phyloP scores from a whole-genome alignment of 1,140 invertebrate species.

The Copidosoma floridanum region DNA sequence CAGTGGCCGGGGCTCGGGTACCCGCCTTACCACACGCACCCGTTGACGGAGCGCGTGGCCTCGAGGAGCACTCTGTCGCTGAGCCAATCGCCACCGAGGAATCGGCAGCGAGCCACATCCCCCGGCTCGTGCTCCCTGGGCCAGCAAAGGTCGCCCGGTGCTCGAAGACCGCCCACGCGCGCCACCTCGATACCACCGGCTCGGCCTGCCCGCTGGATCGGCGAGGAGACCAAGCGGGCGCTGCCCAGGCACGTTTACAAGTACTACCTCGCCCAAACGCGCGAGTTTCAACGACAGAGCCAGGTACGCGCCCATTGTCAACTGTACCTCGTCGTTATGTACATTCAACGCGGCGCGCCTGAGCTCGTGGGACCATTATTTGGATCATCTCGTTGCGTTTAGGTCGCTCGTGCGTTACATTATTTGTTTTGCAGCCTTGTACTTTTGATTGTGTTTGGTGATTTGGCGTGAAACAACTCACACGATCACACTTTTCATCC shows the following conservation, averaged over 20 bases:
- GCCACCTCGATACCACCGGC: conserved; percentile 45
- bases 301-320: conserved; percentile 52
- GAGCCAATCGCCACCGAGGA: conserved; percentile 41
- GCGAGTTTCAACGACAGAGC: conserved; percentile 57
- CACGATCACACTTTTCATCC: too few relatives aligned
- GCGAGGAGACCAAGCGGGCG: conserved; percentile 64
- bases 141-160: conserved; percentile 36
- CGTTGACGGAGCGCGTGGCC: conserved; percentile 39
- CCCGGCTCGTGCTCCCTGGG: conserved; percentile 37
- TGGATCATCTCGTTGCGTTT: too few relatives aligned
- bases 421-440: too few relatives aligned
- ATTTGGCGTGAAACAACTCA: too few relatives aligned
- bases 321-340: too few relatives aligned
- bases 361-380: not conserved
- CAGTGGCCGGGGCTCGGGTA: conserved; percentile 30
- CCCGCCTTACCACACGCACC: conserved; percentile 47
- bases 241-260: conserved; percentile 68
- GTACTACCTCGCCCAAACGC: conserved; percentile 64
- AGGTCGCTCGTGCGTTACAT: too few relatives aligned
- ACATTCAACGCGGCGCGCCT: not conserved
- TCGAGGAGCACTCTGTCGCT: conserved; percentile 30
- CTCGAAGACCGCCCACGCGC: conserved; percentile 36
- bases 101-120: conserved; percentile 43
- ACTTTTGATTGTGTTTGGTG: too few relatives aligned
- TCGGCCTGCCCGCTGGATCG: conserved; percentile 58